Conservation (phyloP, 92 coral and sea anemone genomes). For the Anthopleura xanthogrammica region DNA sequence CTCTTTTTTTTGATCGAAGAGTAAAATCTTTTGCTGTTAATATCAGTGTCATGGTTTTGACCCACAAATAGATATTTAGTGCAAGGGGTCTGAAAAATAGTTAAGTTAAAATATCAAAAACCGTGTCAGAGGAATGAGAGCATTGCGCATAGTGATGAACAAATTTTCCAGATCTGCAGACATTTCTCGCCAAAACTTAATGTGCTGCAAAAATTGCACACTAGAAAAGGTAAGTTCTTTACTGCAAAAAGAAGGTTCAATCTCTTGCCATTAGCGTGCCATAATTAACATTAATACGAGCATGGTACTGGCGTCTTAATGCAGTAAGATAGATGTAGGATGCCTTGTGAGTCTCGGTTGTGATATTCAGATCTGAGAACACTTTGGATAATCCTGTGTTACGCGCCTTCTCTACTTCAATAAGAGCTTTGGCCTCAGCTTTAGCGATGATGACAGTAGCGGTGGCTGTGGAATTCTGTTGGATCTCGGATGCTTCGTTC, state of each 20-base stretch:
- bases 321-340: constrained; percentile 81
- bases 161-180: no score
- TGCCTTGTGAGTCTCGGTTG: constrained; percentile 53
- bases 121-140: no score
- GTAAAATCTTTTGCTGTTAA: no score
- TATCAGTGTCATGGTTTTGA: no score
- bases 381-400: constrained; percentile 62
- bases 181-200: no score
- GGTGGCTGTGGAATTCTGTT: constrained; percentile 71
- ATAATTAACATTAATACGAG: constrained; percentile 61
- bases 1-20: no score
- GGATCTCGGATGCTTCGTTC: constrained; percentile 75
- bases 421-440: constrained; percentile 76
- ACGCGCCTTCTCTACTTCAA: constrained; percentile 71
- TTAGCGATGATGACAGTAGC: constrained; percentile 71
- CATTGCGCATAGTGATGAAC: no score
- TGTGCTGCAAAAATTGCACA: no score
- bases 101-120: no score
- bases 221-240: background rate
- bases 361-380: constrained; percentile 52
- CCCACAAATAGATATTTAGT: no score
- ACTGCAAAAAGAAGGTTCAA: background rate
- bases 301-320: constrained; percentile 56
- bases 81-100: no score
- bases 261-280: constrained; percentile 62